Base-by-base conservation (phyloP, 92 coral and sea anemone genomes). In the Isaurus tuberculatus region DNA sequence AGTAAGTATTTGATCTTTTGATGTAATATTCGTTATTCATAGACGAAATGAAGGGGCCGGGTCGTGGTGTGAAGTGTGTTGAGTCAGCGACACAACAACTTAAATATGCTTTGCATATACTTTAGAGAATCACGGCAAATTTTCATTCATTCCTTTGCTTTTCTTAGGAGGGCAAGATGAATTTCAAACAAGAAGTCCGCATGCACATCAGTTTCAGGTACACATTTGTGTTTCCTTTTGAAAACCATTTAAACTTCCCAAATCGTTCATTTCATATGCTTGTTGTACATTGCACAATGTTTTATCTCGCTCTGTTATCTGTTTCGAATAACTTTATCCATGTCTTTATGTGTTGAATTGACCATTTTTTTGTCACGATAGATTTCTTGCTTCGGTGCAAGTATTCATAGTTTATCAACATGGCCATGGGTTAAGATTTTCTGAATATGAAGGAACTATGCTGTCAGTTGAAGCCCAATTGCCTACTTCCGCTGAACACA, bases 1-100 rank as follows among this genome's bases (percentile, higher is more conserved):
- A 86, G 97, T 93, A 93, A 79, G 97, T 89, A 69, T 30, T 70
- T 63, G 72, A 89, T 73, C 51, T 67, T 30, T 74, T 49, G 63
- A 43, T 22, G 69, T 33, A 70, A 77, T 33, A 57, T 58, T 77
- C 23, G 36, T 77, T 23, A 57, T 67, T 34, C 36, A 22, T 30
- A 57, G 81, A 48, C 32, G 51, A 75, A 27, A 57, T 77, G 30
- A 77, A 22, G 60, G 70, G 70, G 70, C 70, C 70, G 82, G 82
- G 70, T 63, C 34, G 82, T 32, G 70, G 82, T 30, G 80, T 74
- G 80, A 74, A 74, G 80, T 74, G 80, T 74, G 80, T 77, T 58
- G 82, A 77, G 70, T 77, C 82, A 57, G 51, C 68, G 70, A 77
- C 69, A 57, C 82, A 67, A 34, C 55, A 33, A 53, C 58, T 77